These are phyloP conservation scores for Coracopsis vasa DNA, from an alignment of 2,113 vertebrate species.

Conservation along the genomic window DNA sequence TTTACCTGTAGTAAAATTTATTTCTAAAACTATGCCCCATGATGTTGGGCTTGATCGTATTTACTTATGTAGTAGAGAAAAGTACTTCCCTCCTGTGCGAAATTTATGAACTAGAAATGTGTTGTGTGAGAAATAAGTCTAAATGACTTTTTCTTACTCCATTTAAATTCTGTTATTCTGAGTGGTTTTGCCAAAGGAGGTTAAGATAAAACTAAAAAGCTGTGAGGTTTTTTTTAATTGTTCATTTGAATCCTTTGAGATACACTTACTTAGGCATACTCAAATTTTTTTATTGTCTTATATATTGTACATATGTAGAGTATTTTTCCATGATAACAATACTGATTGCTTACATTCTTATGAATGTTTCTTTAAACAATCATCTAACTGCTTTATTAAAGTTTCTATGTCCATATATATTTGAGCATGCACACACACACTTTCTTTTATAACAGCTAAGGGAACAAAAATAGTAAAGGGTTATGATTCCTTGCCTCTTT, in stretches of 20 bases:
- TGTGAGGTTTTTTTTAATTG: neutral
- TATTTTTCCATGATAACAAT: neutral
- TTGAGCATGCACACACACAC: neutral
- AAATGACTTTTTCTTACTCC: neutral
- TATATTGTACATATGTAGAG: neutral
- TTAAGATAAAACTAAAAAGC: neutral
- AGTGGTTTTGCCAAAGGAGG: neutral
- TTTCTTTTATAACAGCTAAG: neutral
- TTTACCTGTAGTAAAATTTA: neutral
- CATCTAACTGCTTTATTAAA: neutral
- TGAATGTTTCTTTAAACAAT: neutral
- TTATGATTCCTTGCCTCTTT: neutral
- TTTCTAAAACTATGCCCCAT: neutral
- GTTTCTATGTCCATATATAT: neutral
- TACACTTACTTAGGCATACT: neutral
- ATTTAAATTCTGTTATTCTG: neutral
- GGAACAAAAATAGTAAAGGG: neutral
- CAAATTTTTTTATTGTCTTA: neutral
- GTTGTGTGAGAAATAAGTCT: neutral
- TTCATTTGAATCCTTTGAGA: neutral
- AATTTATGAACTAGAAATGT: neutral
- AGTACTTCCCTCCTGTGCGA: neutral
- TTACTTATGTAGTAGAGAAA: neutral
- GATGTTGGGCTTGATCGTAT: neutral
- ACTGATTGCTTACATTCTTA: neutral